Base-by-base conservation (phyloP, 2,113 vertebrate genomes). In the Diadophis punctatus region DNA sequence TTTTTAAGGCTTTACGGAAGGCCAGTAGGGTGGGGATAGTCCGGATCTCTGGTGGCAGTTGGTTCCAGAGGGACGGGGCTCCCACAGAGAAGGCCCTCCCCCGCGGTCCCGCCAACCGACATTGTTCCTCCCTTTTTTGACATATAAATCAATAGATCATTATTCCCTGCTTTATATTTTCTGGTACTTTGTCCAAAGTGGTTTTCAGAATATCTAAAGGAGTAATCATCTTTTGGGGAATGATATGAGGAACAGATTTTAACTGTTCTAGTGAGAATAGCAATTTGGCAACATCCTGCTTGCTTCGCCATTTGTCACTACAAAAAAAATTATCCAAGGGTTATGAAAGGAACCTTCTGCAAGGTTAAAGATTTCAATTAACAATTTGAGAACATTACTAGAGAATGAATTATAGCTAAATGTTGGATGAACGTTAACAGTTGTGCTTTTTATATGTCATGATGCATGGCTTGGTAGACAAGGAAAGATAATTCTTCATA, bases 281-380 rank as follows among this genome's bases (percentile, higher is more conserved):
- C 18, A 30, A 90, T 86, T 49, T 91, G 90, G 55, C 80, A 91
- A 86, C 68, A 85, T 93, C 48, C 53, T 22, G 34, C 39, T 86
- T 39, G 10, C 48, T 63, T 87, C n/a, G 27, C 27, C 49, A 91
- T 93, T 91, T 91, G 87, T 91, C 74, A 86, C 48, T 49, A 27
- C 1, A 60, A 58, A n/a, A 39, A 91, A 60, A 39, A 55, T 49
- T 27, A 68, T 90, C 74, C 80, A 86, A 68, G 48, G 87, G 84
- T 93, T 93, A 93, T 91, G 90, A 93, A 84, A 90, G 39, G 12
- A 93, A 55, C 80, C 90, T 93, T 91, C 87, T 93, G 87, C 93
- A 93, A 91, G 90, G 90, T 93, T 93, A 91, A 93, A 90, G 87
- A 91, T 93, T 93, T 91, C 93, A 91, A 90, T 91, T 93, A 91